These are phyloP conservation scores for Chrysoperla carnea DNA, from an alignment of 1,140 invertebrate genomes.

Conservation along the genomic window DNA sequence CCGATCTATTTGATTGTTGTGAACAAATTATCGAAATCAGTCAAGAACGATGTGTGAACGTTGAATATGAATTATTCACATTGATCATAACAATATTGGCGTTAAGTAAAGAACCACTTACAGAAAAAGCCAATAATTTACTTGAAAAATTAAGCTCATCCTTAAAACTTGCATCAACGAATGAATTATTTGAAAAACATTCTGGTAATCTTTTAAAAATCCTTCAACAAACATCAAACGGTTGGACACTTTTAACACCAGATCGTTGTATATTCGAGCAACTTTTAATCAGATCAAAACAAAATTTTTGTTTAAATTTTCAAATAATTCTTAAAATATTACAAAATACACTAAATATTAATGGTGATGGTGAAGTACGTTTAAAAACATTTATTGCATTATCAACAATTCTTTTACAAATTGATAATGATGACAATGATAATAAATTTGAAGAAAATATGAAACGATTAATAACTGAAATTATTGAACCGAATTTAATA, in stretches of 20 bases:
- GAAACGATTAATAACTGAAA: constrained; percentile 20
- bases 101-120: neutral
- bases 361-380: neutral
- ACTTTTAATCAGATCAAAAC: neutral
- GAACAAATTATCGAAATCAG: constrained; percentile 19
- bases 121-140: neutral
- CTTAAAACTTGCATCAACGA: neutral
- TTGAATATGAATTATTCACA: neutral
- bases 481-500: constrained; percentile 55
- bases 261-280: neutral
- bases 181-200: neutral
- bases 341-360: neutral
- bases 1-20: constrained; percentile 18
- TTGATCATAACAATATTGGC: neutral
- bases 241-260: neutral
- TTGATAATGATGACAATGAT: neutral
- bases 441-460: neutral
- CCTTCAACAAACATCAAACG: neutral
- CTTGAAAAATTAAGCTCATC: neutral
- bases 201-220: neutral
- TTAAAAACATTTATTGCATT: neutral
- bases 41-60: constrained; percentile 12
- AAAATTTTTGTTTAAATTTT: neutral
- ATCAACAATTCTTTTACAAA: neutral
- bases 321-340: neutral